Evolutionary conservation across 2,888 invertebrate species (phyloP).

Genomic region (Periphyllus acericola): DNA sequence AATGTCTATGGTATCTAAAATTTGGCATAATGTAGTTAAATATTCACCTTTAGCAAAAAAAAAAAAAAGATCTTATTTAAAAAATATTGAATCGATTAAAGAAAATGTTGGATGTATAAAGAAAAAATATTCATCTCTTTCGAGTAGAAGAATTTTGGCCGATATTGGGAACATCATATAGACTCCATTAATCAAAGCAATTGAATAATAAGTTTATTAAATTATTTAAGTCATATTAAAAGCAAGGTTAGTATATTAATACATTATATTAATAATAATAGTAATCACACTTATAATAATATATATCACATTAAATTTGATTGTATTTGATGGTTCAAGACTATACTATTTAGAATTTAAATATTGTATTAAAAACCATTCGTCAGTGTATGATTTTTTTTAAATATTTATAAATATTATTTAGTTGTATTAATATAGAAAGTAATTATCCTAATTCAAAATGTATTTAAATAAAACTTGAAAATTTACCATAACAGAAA

Average conservation of each 20-base stretch:
- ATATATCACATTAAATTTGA: too few relatives aligned
- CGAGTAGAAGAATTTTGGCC: not conserved
- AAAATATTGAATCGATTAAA: not conserved
- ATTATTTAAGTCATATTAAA: not conserved
- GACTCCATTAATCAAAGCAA: not conserved
- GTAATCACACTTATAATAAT: not conserved
- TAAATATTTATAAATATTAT: too few relatives aligned
- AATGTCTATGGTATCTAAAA: conserved; percentile 44
- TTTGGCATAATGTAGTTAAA: conserved; percentile 24
- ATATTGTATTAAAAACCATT: too few relatives aligned
- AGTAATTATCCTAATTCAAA: too few relatives aligned
- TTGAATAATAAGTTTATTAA: not conserved
- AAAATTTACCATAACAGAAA: too few relatives aligned
- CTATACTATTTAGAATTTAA: too few relatives aligned
- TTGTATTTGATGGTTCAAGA: too few relatives aligned
- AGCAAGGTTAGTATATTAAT: not conserved
- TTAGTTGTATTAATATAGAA: too few relatives aligned
- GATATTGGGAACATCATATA: conserved; percentile 22
- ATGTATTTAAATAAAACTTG: too few relatives aligned
- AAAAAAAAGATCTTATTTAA: conserved; percentile 7
- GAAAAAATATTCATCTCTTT: not conserved
- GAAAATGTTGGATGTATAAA: conserved; percentile 10
- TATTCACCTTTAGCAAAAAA: not conserved
- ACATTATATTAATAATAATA: not conserved
- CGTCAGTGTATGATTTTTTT: too few relatives aligned